Percentiles rank a stretch among this genome's conserved stretches.
phyloP scores from a whole-genome alignment of 2,888 invertebrate genomes.

The Brassicogethes aeneus region DNA sequence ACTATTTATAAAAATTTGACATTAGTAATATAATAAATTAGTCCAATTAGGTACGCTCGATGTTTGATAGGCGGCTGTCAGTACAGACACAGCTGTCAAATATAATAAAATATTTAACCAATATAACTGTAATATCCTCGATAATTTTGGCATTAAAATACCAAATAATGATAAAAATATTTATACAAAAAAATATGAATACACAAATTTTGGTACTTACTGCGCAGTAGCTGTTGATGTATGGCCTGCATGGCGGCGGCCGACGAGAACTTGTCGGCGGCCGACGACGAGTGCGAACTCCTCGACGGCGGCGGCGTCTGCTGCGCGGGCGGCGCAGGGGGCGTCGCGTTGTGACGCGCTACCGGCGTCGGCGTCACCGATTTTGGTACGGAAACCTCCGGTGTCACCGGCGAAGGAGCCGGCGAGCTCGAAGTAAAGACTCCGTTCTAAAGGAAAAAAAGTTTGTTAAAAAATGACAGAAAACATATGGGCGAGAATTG shows the following conservation, averaged over 20 bases:
- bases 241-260: constrained; percentile 75
- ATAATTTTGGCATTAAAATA: too few species aligned
- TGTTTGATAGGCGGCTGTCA: too few species aligned
- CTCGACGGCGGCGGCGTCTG: constrained; percentile 37
- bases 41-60: too few species aligned
- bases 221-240: constrained; percentile 76
- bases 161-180: constrained; percentile 4
- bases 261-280: constrained; percentile 41
- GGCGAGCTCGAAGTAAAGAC: constrained; percentile 40
- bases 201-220: too few species aligned
- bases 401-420: constrained; percentile 48
- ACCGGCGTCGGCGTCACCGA: constrained; percentile 47
- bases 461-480: too few species aligned
- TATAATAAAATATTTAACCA: too few species aligned
- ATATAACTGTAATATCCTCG: too few species aligned
- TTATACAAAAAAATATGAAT: too few species aligned
- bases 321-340: constrained; percentile 44
- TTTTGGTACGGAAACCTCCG: constrained; percentile 42
- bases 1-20: too few species aligned
- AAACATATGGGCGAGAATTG: too few species aligned
- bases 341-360: constrained; percentile 44
- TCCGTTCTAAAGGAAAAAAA: constrained; percentile 33
- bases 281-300: constrained; percentile 21
- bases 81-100: too few species aligned
- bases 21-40: too few species aligned